Percentiles rank a stretch among this genome's conserved stretches.
Conservation (phyloP, 2,888 invertebrate species). For the Gymnosoma rotundatum region DNA sequence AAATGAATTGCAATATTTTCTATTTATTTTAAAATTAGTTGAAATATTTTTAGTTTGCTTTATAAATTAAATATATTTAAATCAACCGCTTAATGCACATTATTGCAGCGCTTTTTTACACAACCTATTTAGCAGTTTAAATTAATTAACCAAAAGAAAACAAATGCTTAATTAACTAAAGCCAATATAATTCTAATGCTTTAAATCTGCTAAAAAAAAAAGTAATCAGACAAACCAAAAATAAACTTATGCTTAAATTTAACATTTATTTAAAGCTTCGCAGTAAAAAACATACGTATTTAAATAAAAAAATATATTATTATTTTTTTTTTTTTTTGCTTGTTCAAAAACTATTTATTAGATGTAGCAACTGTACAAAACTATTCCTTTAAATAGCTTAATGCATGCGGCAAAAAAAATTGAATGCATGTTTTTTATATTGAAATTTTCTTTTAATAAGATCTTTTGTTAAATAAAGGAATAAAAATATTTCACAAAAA, state of each 20-base stretch:
- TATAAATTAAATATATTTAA: slow-evolving; percentile 38
- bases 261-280: slow-evolving; percentile 78
- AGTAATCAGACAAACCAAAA: slow-evolving; percentile 22
- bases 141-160: slow-evolving; percentile 45
- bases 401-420: slow-evolving; percentile 50
- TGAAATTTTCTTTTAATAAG: neutral
- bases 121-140: slow-evolving; percentile 53
- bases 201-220: slow-evolving; percentile 12
- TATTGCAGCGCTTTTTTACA: slow-evolving; percentile 70
- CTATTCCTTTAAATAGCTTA: neutral
- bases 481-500: neutral
- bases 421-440: slow-evolving; percentile 45
- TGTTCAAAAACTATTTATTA: slow-evolving; percentile 35
- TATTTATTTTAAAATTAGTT: slow-evolving; percentile 1
- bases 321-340: slow-evolving; percentile 55
- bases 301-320: slow-evolving; percentile 11
- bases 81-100: slow-evolving; percentile 65
- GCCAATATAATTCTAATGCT: slow-evolving; percentile 18
- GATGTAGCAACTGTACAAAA: slow-evolving; percentile 30
- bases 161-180: slow-evolving; percentile 47
- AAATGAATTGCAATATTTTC: slow-evolving; percentile 60
- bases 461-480: neutral
- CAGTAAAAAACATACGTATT: slow-evolving; percentile 72
- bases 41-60: slow-evolving; percentile 62
- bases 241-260: slow-evolving; percentile 46